Evolutionary conservation across 2,113 vertebrate species (phyloP).

Genomic region (Sterna hirundo): DNA sequence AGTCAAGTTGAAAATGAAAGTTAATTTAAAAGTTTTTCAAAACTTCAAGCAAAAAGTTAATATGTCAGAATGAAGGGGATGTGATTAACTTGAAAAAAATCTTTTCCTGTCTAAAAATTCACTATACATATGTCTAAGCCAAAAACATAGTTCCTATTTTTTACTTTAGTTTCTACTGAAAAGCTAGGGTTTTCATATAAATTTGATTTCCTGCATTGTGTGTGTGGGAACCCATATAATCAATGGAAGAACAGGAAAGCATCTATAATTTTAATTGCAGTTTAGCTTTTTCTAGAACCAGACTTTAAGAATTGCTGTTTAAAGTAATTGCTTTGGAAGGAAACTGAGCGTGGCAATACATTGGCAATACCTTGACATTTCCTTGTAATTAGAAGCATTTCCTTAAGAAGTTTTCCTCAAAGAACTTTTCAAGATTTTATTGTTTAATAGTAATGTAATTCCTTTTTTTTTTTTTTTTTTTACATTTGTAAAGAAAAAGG

Average conservation of each 20-base stretch:
- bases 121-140: background rate
- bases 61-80: background rate
- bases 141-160: background rate
- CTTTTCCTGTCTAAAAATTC: background rate
- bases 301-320: background rate
- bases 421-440: background rate
- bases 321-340: background rate
- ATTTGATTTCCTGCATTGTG: background rate
- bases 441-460: background rate
- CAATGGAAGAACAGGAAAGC: background rate
- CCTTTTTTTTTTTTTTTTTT: background rate
- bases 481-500: background rate
- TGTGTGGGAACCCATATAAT: background rate
- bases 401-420: background rate
- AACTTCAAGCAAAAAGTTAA: background rate
- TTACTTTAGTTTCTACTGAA: background rate
- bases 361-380: background rate
- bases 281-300: background rate
- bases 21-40: background rate
- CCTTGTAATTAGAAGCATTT: background rate
- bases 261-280: background rate
- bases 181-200: fast-evolving
- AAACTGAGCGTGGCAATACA: background rate
- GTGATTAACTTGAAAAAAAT: background rate
- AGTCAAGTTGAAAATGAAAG: background rate